Base-by-base conservation (phyloP, 2,888 invertebrate genomes). In the Periphyllus acericola region DNA sequence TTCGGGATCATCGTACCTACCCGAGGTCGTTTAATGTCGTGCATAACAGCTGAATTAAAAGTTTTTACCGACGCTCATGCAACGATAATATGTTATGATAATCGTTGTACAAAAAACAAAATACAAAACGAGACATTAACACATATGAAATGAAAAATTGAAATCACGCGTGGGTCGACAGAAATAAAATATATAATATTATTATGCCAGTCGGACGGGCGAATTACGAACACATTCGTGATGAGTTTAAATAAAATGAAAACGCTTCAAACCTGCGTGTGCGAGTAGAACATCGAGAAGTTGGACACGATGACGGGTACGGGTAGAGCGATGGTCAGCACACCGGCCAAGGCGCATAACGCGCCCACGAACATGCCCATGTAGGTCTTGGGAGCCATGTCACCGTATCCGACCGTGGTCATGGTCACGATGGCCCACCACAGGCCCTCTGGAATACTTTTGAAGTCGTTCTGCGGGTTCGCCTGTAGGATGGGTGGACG, bases 391-490 rank as follows among this genome's bases (percentile, higher is more conserved):
- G 99, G 98, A 90, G 96, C 98, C 98, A 99, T 99, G 92, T 99
- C 98, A 89, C 99, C 99, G 92, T 99, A 99, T 74, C 99, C 99
- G 89, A 99, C 98, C 0, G 98, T 98, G 90, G 99, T 99, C 99
- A 99, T 99, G 90, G 99, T 99, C 90, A 99, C 98, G 92, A 99
- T 94, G 76, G 99, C 99, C 99, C 99, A 99, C 99, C 99, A 99
- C 90, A 99, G 93, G 75, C 99, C 99, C 91, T 98, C 93, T 75
- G 99, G 99, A 93, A 99, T 99, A 92, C 98, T 98, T 92, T 98
- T 97, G 93, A 99, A 99, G 93, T 98, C 98, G 93, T 99, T 99
- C 92, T 97, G 95, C 89, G 97, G 97, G 93, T 97, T 97, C 90
- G 96, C 96, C 92, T 97, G 97, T 19, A 4, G 34, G 29, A 46